A percentile compares a stretch with the other conserved stretches of the same genome.
phyloP scores from a whole-genome alignment of 2,888 invertebrate genomes.

The Zaprionus bogoriensis region DNA sequence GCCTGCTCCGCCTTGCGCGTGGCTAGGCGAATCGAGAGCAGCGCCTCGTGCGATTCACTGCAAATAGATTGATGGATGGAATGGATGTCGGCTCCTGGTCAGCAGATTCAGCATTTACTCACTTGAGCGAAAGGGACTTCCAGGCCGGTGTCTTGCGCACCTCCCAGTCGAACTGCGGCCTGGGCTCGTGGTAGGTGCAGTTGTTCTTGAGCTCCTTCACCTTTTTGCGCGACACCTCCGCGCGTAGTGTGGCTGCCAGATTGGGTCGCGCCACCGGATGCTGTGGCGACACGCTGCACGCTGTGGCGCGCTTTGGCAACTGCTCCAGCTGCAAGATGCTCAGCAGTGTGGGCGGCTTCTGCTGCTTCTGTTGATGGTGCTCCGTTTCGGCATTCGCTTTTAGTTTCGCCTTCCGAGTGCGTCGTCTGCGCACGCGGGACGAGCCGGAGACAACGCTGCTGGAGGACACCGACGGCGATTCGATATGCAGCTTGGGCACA shows the following conservation, averaged over 20 bases:
- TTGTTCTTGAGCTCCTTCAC: slow-evolving; percentile 76
- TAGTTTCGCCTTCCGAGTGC: slow-evolving; percentile 40
- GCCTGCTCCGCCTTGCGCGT: slow-evolving; percentile 82
- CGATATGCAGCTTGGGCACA: slow-evolving; percentile 71
- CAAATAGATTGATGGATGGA: background rate
- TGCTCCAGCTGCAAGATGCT: slow-evolving; percentile 59
- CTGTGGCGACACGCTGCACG: slow-evolving; percentile 68
- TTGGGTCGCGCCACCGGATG: slow-evolving; percentile 82
- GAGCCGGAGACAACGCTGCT: slow-evolving; percentile 49
- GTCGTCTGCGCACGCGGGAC: slow-evolving; percentile 38
- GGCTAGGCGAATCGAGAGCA: slow-evolving; percentile 80
- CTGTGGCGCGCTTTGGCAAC: slow-evolving; percentile 30
- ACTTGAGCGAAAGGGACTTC: slow-evolving; percentile 81
- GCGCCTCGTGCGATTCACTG: slow-evolving; percentile 81
- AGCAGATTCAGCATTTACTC: no score
- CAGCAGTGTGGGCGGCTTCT: slow-evolving; percentile 40
- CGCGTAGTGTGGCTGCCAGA: slow-evolving; percentile 82
- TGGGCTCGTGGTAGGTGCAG: slow-evolving; percentile 71
- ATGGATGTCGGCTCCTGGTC: no score
- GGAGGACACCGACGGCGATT: slow-evolving; percentile 60
- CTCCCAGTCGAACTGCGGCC: slow-evolving; percentile 81
- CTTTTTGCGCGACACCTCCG: slow-evolving; percentile 80
- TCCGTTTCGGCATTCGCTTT: background rate
- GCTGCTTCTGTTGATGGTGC: no score
- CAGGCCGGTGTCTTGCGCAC: slow-evolving; percentile 82